Conservation (phyloP, 1,140 invertebrate species). For the Drosophila pruinosa region DNA sequence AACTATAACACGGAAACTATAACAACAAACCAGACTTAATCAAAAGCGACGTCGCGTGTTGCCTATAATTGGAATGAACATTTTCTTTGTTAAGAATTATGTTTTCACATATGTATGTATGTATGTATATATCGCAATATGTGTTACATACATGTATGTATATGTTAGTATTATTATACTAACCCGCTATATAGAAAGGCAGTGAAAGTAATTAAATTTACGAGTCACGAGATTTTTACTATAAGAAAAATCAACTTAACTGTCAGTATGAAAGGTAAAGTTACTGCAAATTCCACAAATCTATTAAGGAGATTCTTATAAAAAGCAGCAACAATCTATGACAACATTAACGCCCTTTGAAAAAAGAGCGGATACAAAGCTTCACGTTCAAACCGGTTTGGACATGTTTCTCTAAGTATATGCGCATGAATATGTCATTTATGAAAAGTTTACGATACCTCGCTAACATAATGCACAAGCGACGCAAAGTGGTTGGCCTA, state of each 20-base stretch:
- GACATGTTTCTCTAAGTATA: constrained; percentile 67
- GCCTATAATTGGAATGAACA: constrained; percentile 65
- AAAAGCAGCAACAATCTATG: constrained; percentile 36
- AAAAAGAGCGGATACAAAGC: constrained; percentile 33
- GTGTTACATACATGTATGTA: too few relatives aligned
- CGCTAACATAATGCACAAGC: constrained; percentile 38
- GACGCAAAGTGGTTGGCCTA: constrained; percentile 70
- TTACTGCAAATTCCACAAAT: constrained; percentile 43
- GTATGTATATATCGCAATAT: too few relatives aligned
- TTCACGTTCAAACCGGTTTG: constrained; percentile 58
- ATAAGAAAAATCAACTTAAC: constrained; percentile 16
- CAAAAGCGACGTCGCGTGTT: constrained; percentile 69
- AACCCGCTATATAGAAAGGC: constrained; percentile 52
- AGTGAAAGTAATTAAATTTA: constrained; percentile 73
- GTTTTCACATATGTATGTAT: not conserved
- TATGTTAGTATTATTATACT: constrained; percentile 29
- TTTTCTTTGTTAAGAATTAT: constrained; percentile 38
- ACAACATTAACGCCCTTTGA: constrained; percentile 52
- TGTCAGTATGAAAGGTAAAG: constrained; percentile 46
- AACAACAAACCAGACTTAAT: constrained; percentile 38
- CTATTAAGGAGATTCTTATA: constrained; percentile 49
- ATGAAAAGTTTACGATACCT: constrained; percentile 59
- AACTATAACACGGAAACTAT: constrained; percentile 42
- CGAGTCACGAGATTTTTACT: constrained; percentile 55
- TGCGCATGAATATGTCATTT: constrained; percentile 47